Percentiles rank a stretch among this genome's conserved stretches.
Evolutionary conservation across 1,140 invertebrate genomes (phyloP).

Genomic region (Drosophila watanabei): DNA sequence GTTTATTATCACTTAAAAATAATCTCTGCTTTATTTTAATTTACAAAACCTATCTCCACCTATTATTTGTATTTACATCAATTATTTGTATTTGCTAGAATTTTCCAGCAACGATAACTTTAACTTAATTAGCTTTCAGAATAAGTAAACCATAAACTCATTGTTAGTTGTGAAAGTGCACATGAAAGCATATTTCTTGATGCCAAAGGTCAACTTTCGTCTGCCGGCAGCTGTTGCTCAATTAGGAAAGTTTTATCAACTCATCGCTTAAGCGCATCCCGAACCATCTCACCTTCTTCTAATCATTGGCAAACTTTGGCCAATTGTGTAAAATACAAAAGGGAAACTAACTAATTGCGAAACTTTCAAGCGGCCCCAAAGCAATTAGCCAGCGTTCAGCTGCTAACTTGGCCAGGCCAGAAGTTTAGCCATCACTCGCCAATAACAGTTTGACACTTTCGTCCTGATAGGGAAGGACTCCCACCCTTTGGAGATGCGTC

Average conservation of each 20-base stretch:
- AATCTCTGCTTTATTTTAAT: no score
- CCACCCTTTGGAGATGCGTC: not conserved
- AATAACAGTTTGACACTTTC: slow-evolving; percentile 28
- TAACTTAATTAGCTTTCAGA: not conserved
- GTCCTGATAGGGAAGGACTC: slow-evolving; percentile 2
- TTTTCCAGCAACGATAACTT: no score
- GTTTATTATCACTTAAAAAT: no score
- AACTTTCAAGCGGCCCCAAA: slow-evolving; percentile 27
- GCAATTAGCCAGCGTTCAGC: slow-evolving; percentile 38
- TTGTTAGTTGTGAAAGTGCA: not conserved
- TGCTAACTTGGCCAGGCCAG: slow-evolving; percentile 1
- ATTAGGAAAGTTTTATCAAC: slow-evolving; percentile 35
- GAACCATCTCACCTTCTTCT: slow-evolving; percentile 3
- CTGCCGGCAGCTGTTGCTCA: slow-evolving; percentile 5
- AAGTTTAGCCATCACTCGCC: slow-evolving; percentile 12
- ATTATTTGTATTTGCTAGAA: no score
- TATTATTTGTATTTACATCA: not conserved
- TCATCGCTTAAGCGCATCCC: slow-evolving; percentile 23
- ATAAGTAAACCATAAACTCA: not conserved
- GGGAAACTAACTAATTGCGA: slow-evolving; percentile 43
- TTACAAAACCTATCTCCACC: not conserved
- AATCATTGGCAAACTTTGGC: slow-evolving; percentile 28
- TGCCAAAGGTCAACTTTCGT: slow-evolving; percentile 2
- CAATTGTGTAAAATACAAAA: slow-evolving; percentile 27
- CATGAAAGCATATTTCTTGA: slow-evolving; percentile 3